A percentile compares a stretch with the other conserved stretches of the same genome.
Conservation (phyloP, 2,888 invertebrate genomes). For the Drosophila histrio region DNA sequence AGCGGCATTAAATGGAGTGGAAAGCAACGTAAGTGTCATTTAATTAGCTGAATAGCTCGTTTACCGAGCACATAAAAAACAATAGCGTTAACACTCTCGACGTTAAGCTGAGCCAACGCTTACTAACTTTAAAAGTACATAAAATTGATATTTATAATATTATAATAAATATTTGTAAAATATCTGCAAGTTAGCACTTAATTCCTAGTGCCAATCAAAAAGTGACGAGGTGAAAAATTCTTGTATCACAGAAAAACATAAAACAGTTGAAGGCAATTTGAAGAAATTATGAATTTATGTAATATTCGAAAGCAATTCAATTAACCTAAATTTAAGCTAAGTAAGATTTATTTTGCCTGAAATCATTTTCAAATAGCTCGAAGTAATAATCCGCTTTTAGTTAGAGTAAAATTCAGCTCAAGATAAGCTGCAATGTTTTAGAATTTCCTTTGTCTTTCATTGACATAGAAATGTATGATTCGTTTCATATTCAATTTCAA, state of each 20-base stretch:
- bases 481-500: neutral
- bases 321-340: too few species aligned
- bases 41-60: neutral
- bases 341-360: neutral
- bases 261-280: too few species aligned
- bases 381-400: neutral
- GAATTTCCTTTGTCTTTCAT: neutral
- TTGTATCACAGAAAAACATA: too few species aligned
- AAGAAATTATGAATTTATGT: too few species aligned
- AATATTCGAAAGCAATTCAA: too few species aligned
- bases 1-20: neutral
- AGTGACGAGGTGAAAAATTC: too few species aligned
- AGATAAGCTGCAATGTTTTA: neutral
- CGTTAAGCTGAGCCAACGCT: neutral
- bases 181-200: too few species aligned
- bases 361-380: neutral
- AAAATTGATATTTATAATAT: too few species aligned
- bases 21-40: neutral
- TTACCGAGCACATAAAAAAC: neutral
- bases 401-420: neutral
- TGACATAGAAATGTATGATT: neutral
- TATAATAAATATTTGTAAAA: too few species aligned
- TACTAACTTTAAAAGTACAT: too few species aligned
- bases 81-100: neutral
- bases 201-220: too few species aligned